Conservation (phyloP, 2,113 vertebrate genomes). For the Sebastes schlegelii region DNA sequence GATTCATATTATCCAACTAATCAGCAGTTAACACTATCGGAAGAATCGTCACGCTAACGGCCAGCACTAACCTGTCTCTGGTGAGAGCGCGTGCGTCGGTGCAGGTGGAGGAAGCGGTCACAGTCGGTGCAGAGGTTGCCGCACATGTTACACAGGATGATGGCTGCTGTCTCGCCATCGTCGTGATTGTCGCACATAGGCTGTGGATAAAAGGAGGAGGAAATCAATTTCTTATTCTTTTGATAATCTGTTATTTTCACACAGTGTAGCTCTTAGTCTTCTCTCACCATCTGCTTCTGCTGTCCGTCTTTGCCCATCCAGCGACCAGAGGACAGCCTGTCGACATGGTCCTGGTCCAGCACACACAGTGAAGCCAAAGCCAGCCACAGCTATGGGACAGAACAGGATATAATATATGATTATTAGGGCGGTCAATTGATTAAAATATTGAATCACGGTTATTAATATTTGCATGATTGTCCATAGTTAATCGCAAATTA, state of each 20-base stretch:
- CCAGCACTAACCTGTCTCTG: slow-evolving; percentile 91
- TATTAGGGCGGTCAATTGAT: too few relatives aligned
- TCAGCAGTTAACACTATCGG: background rate
- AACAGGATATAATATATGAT: background rate
- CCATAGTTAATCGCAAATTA: too few relatives aligned
- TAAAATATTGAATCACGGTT: too few relatives aligned
- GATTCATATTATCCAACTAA: background rate
- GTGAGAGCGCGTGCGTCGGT: slow-evolving; percentile 96
- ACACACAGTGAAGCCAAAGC: slow-evolving; percentile 97
- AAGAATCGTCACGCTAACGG: background rate
- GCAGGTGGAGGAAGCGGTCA: slow-evolving; percentile 97
- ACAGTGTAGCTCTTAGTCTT: background rate
- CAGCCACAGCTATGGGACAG: slow-evolving; percentile 90
- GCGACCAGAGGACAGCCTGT: slow-evolving; percentile 95
- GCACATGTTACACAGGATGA: slow-evolving; percentile 96
- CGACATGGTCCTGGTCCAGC: slow-evolving; percentile 98
- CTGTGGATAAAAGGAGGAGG: slow-evolving; percentile 71
- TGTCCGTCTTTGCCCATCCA: slow-evolving; percentile 99
- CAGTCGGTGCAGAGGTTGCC: slow-evolving; percentile 99
- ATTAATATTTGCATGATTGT: too few relatives aligned
- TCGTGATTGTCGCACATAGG: slow-evolving; percentile 99
- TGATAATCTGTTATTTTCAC: background rate
- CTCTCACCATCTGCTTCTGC: slow-evolving; percentile 97
- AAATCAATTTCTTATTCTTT: background rate
- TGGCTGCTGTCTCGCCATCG: slow-evolving; percentile 97